phyloP scores from a whole-genome alignment of 2,797 vertebrate species.

The Distichodus sexfasciatus region DNA sequence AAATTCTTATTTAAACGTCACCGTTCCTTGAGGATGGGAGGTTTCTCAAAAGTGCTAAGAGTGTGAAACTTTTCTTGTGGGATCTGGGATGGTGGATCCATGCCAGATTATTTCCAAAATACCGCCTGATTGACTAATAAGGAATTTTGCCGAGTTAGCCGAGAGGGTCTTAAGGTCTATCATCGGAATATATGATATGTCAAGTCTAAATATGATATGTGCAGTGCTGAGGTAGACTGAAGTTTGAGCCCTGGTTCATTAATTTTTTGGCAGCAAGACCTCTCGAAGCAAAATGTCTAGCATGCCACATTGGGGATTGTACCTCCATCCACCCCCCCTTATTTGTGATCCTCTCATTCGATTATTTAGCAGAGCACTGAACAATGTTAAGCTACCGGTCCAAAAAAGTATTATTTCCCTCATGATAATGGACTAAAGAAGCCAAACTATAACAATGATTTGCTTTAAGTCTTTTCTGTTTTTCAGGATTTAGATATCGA shows the following conservation, averaged over 20 bases:
- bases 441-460: conserved; percentile 50
- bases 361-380: not conserved
- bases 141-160: not conserved
- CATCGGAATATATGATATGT: not conserved
- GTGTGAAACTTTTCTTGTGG: not conserved
- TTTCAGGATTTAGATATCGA: conserved; percentile 50
- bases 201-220: not conserved
- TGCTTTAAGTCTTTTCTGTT: conserved; percentile 34
- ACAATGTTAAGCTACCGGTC: not conserved
- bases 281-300: conserved; percentile 23
- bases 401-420: conserved; percentile 8
- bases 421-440: conserved; percentile 21
- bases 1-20: not conserved
- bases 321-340: conserved; percentile 17
- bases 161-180: not conserved
- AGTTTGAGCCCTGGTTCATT: conserved; percentile 47
- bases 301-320: conserved; percentile 27
- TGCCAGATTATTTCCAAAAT: not conserved
- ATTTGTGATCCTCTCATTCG: conserved; percentile 1
- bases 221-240: conserved; percentile 1
- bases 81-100: not conserved
- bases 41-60: not conserved
- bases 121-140: not conserved
- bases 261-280: conserved; percentile 37
- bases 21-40: not conserved